Conservation (phyloP, 2,113 vertebrate species). For the Ameiurus melas region DNA sequence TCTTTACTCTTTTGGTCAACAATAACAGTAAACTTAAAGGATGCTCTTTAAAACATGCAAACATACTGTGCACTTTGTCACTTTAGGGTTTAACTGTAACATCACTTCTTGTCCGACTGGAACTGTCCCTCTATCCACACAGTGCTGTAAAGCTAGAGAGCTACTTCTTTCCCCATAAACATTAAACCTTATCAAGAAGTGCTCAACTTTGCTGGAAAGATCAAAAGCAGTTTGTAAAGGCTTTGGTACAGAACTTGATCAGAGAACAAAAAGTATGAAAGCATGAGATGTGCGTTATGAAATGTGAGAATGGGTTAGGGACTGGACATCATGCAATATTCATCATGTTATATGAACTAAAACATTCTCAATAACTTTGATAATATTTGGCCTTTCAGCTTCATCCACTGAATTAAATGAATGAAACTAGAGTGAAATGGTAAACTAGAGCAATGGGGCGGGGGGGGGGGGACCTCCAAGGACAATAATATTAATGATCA, state of each 20-base stretch:
- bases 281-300: not conserved
- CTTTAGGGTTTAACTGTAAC: not conserved
- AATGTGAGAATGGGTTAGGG: not conserved
- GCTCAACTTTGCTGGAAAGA: not conserved
- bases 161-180: not conserved
- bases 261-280: not conserved
- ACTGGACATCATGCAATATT: not conserved
- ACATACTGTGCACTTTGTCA: not conserved
- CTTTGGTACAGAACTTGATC: not conserved
- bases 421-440: not conserved
- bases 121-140: not conserved
- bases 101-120: not conserved
- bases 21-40: not conserved
- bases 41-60: not conserved
- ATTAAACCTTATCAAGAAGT: not conserved
- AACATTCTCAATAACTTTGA: not conserved
- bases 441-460: not conserved
- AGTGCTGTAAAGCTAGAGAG: not conserved
- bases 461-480: not conserved
- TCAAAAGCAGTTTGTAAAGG: conserved; percentile 6
- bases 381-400: conserved; percentile 2
- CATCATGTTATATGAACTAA: not conserved
- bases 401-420: conserved; percentile 11
- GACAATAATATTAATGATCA: not conserved
- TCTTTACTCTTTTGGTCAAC: not conserved